These are phyloP conservation scores for Lophius americanus DNA, from an alignment of 2,797 vertebrate species.

Conservation along the genomic window DNA sequence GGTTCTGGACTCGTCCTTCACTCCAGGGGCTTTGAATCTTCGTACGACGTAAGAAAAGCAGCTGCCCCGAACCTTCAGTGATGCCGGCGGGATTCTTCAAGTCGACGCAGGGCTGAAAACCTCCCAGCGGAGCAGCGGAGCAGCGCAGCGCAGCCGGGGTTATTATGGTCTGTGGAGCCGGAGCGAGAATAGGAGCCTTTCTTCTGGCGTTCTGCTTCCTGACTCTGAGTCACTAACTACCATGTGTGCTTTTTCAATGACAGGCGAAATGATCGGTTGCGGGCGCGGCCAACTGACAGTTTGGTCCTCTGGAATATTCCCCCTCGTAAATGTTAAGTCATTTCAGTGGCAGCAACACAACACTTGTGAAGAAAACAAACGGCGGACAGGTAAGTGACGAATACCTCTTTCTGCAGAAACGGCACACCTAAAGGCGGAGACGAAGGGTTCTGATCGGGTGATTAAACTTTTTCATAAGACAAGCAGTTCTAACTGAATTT, in stretches of 20 bases:
- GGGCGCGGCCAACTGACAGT: slow-evolving; percentile 60
- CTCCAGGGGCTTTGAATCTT: too few relatives aligned
- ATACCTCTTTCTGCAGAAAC: too few relatives aligned
- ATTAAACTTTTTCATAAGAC: too few relatives aligned
- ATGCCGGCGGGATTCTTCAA: too few relatives aligned
- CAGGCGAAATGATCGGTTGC: slow-evolving; percentile 70
- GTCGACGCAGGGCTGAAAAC: background rate
- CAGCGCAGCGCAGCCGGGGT: too few relatives aligned
- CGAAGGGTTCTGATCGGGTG: too few relatives aligned
- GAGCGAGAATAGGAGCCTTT: slow-evolving; percentile 48
- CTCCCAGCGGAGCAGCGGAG: slow-evolving; percentile 17
- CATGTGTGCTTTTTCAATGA: slow-evolving; percentile 53
- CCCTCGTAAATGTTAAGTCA: slow-evolving; percentile 65
- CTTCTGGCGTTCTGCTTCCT: slow-evolving; percentile 52
- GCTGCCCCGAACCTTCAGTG: too few relatives aligned
- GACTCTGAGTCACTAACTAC: slow-evolving; percentile 60
- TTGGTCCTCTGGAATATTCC: slow-evolving; percentile 62
- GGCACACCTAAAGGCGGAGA: too few relatives aligned
- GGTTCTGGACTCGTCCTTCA: too few relatives aligned
- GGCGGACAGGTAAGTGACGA: slow-evolving; percentile 31
- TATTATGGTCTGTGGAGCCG: slow-evolving; percentile 59
- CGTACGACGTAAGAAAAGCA: too few relatives aligned
- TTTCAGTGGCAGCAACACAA: slow-evolving; percentile 52
- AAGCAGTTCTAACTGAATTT: background rate
- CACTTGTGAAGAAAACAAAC: slow-evolving; percentile 47